Conservation (phyloP, 2,888 invertebrate species). For the Lypha dubia region DNA sequence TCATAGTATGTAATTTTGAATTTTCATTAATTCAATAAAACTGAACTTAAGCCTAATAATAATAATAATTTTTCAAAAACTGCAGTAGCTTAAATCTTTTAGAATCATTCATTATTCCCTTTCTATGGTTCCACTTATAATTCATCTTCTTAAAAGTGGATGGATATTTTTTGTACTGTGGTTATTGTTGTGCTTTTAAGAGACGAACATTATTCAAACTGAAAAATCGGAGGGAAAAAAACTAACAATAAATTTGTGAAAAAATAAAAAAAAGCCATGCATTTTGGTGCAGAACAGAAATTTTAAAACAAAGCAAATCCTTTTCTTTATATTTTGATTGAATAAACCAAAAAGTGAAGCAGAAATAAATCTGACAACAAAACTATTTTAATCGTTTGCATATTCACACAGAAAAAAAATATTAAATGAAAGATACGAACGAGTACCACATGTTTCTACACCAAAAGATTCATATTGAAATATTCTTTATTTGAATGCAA, state of each 20-base stretch:
- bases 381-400: constrained; percentile 53
- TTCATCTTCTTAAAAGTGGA: constrained; percentile 45
- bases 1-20: no score
- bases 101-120: constrained; percentile 28
- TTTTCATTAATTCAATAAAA: no score
- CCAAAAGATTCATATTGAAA: constrained; percentile 48
- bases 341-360: constrained; percentile 44
- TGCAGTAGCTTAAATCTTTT: constrained; percentile 45
- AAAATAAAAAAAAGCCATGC: constrained; percentile 59
- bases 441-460: constrained; percentile 37
- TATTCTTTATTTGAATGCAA: constrained; percentile 61
- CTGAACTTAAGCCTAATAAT: constrained; percentile 12
- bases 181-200: constrained; percentile 28
- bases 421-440: constrained; percentile 27
- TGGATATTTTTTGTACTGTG: constrained; percentile 25
- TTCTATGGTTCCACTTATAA: constrained; percentile 27
- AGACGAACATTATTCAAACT: constrained; percentile 36
- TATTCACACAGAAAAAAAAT: constrained; percentile 40
- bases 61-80: no score
- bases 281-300: constrained; percentile 65
- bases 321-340: constrained; percentile 64
- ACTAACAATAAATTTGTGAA: constrained; percentile 51
- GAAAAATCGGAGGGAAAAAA: constrained; percentile 32
- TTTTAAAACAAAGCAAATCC: constrained; percentile 73
- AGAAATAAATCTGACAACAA: constrained; percentile 51